Base-by-base conservation (phyloP, 2,888 invertebrate species). In the Allolobophora icterica region DNA sequence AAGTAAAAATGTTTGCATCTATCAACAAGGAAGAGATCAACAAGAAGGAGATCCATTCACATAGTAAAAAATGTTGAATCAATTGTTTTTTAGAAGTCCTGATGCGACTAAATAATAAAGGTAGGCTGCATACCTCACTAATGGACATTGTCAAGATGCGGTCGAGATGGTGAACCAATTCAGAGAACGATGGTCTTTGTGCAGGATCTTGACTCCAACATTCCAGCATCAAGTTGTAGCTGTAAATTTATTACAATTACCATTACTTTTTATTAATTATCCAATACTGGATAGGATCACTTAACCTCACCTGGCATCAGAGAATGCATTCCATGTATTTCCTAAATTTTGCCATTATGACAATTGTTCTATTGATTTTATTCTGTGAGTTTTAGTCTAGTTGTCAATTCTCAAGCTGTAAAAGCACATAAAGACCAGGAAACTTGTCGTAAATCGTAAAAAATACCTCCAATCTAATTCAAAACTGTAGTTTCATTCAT, bases 151-250 rank as follows among this genome's bases (percentile, higher is more conserved):
- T 97, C 91, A 99, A 96, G 95, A 98, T 97, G 95, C 97, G 97
- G 95, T 98, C 98, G 94, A 99, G 96, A 94, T 98, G 97, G 94
- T 97, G 97, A 0, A 98, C 98, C 93, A 99, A 96, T 95, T 98
- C 97, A 21, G 97, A 96, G 95, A 99, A 99, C 71, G 97, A 97
- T 0, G 99, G 99, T 92, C 99, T 96, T 93, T 97, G 97, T 93
- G 97, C 97, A 0, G 99, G 98, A 93, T 97, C 97, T 94, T 98
- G 98, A 93, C 98, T 97, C 99, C 99, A 99, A 95, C 99, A 99
- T 93, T 98, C 98, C 90, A 98, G 96, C 99, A 99, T 99, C 92
- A 99, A 96, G 96, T 97, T 97, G 96, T 98, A 98, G 92, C 95
- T 94, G 92, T 11, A 90, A 52, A 42, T 30, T 30, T 71, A 71